Conservation (phyloP, 2,888 invertebrate species). For the Cephus spinipes region DNA sequence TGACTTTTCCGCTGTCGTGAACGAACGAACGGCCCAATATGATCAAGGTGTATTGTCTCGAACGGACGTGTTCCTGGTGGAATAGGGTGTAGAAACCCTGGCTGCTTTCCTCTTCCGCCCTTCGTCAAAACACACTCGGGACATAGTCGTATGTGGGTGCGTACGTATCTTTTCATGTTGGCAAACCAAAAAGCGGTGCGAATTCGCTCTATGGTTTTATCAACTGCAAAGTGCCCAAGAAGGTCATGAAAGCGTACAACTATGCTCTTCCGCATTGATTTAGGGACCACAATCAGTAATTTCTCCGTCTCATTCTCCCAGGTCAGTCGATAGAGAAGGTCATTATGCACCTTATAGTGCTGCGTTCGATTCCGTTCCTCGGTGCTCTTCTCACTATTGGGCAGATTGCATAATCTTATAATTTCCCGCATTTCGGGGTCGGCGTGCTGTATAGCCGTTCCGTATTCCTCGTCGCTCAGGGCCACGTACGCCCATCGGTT, state of each 20-base stretch:
- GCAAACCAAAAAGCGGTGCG: slow-evolving; percentile 26
- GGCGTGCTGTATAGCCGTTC: not conserved
- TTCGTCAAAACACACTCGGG: slow-evolving; percentile 31
- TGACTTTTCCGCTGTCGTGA: slow-evolving; percentile 21
- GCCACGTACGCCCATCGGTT: not conserved
- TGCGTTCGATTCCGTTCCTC: slow-evolving; percentile 21
- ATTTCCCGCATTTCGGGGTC: slow-evolving; percentile 24
- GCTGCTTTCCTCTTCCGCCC: slow-evolving; percentile 18
- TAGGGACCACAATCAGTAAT: slow-evolving; percentile 22
- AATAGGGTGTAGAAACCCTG: slow-evolving; percentile 29
- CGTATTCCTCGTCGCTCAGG: not conserved
- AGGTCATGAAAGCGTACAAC: slow-evolving; percentile 20
- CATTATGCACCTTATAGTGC: slow-evolving; percentile 25
- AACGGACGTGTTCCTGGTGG: slow-evolving; percentile 28
- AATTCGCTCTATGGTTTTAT: slow-evolving; percentile 22
- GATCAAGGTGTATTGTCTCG: slow-evolving; percentile 29
- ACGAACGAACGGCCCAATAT: slow-evolving; percentile 34
- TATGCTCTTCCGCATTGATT: slow-evolving; percentile 18
- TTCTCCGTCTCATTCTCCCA: slow-evolving; percentile 10
- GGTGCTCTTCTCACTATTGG: slow-evolving; percentile 11
- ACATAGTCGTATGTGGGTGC: slow-evolving; percentile 27
- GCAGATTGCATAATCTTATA: slow-evolving; percentile 22
- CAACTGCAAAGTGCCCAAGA: slow-evolving; percentile 30
- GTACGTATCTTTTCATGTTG: slow-evolving; percentile 27
- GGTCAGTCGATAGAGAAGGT: not conserved